Conservation (phyloP, 2,113 vertebrate species). For the Perca fluviatilis region DNA sequence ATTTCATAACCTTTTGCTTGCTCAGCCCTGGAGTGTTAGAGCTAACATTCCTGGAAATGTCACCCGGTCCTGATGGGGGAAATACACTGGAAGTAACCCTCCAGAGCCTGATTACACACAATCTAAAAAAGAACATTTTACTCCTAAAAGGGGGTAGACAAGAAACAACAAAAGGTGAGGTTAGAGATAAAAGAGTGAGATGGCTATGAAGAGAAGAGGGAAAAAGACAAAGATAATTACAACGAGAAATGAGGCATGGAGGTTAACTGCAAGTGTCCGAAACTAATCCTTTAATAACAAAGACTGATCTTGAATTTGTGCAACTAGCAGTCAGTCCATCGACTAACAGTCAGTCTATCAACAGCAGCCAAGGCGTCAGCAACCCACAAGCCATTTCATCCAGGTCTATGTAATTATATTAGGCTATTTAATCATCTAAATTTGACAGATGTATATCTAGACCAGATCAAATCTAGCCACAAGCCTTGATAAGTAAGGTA, state of each 20-base stretch:
- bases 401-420: conserved; percentile 39
- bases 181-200: neutral
- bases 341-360: neutral
- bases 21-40: neutral
- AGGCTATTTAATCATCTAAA: conserved; percentile 25
- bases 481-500: neutral
- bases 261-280: neutral
- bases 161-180: neutral
- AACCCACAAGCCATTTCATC: neutral
- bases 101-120: neutral
- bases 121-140: neutral
- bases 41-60: conserved; percentile 12
- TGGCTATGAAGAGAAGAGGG: neutral
- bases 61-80: neutral
- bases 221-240: neutral
- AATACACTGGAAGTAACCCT: neutral
- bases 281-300: neutral
- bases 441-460: neutral
- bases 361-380: neutral
- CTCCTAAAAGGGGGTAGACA: neutral
- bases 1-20: conserved; percentile 4
- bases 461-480: neutral
- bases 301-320: neutral
- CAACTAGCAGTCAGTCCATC: neutral
- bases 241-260: neutral